Percentiles rank a stretch among this genome's conserved stretches.
These are phyloP conservation scores for Muntiacus muntjak DNA, from an alignment of 2,113 vertebrate species.

Conservation along the genomic window DNA sequence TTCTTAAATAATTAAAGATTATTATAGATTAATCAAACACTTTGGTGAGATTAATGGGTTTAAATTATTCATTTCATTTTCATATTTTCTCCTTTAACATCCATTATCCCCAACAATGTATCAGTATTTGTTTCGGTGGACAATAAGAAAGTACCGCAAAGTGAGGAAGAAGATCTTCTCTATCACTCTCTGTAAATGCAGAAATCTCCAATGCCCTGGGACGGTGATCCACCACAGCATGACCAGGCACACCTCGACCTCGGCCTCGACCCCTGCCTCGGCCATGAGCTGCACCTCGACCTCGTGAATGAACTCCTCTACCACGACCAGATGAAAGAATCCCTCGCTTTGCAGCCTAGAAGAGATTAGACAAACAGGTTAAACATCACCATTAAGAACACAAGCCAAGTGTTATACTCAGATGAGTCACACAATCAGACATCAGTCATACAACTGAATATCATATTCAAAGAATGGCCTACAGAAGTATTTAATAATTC, in stretches of 20 bases:
- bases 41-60: constrained; percentile 11
- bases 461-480: background rate
- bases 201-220: constrained; percentile 93
- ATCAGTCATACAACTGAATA: background rate
- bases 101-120: constrained; percentile 2
- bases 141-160: constrained; percentile 91
- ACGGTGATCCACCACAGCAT: constrained; percentile 93
- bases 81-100: constrained; percentile 32
- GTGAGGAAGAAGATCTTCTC: constrained; percentile 93
- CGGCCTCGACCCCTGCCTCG: constrained; percentile 89
- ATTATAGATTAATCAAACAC: background rate
- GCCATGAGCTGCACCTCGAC: constrained; percentile 85
- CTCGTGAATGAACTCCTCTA: constrained; percentile 86
- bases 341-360: constrained; percentile 94
- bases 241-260: constrained; percentile 85
- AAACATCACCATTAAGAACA: background rate
- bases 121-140: background rate
- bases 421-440: background rate
- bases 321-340: constrained; percentile 89
- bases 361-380: background rate
- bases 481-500: background rate
- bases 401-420: background rate
- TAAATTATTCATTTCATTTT: constrained; percentile 27
- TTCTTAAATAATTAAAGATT: constrained; percentile 22
- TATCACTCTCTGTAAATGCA: constrained; percentile 89